Conservation (phyloP, 53 echinoderm and acorn worm species). For the Temnopleurus reevesii region DNA sequence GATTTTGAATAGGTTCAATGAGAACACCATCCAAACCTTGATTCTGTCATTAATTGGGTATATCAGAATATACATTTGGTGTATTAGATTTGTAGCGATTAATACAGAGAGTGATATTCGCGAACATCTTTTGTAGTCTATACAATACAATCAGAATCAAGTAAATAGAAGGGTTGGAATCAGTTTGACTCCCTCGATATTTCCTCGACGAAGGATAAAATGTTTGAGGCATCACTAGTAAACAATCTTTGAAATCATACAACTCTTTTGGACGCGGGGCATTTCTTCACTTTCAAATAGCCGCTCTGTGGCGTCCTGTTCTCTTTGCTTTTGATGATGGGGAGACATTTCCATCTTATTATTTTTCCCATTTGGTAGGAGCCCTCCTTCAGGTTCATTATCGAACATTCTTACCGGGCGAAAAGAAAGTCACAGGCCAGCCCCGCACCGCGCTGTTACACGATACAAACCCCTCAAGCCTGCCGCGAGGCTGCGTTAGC, state of each 20-base stretch:
- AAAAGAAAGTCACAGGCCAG: slow-evolving; percentile 53
- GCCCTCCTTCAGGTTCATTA: slow-evolving; percentile 54
- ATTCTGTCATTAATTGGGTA: too few relatives aligned
- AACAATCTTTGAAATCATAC: slow-evolving; percentile 25
- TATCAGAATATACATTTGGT: too few relatives aligned
- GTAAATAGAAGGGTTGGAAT: neutral
- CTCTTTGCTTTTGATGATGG: slow-evolving; percentile 31
- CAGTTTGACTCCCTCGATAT: neutral
- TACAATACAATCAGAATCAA: neutral
- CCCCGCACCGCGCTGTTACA: slow-evolving; percentile 38
- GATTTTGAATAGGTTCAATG: too few relatives aligned
- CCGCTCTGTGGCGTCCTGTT: slow-evolving; percentile 44
- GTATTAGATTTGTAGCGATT: too few relatives aligned
- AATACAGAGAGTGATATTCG: too few relatives aligned
- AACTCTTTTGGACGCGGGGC: neutral
- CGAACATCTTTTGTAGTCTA: too few relatives aligned
- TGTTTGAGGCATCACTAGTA: slow-evolving; percentile 6
- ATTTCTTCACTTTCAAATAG: slow-evolving; percentile 28
- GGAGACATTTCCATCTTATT: slow-evolving; percentile 41
- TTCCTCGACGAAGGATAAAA: neutral
- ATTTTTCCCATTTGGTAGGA: slow-evolving; percentile 39
- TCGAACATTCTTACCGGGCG: slow-evolving; percentile 37
- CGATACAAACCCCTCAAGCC: slow-evolving; percentile 38
- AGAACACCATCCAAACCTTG: too few relatives aligned
- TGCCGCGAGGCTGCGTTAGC: slow-evolving; percentile 35